phyloP scores from a whole-genome alignment of 2,797 vertebrate species.

The Manis javanica region DNA sequence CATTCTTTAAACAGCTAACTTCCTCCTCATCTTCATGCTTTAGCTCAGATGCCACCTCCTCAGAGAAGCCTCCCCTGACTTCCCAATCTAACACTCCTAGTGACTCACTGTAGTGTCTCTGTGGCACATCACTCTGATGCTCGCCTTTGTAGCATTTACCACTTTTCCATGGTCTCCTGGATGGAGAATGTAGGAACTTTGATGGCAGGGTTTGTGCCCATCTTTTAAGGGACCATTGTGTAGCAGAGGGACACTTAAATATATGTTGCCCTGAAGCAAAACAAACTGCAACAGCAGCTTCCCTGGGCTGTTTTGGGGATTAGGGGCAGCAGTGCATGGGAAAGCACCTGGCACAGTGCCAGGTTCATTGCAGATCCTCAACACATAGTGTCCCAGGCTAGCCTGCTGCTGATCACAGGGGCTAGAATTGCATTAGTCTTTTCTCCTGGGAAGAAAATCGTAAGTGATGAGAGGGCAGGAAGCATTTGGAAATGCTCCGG shows the following conservation, averaged over 20 bases:
- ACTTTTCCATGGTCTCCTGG: neutral
- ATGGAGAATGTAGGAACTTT: neutral
- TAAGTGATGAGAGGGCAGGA: neutral
- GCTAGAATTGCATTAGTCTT: neutral
- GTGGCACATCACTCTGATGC: neutral
- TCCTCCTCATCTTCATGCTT: neutral
- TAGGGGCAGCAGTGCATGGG: rapidly evolving
- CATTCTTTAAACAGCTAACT: neutral
- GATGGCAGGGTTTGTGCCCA: rapidly evolving
- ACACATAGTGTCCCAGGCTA: neutral
- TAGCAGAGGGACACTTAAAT: neutral
- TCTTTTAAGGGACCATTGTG: neutral
- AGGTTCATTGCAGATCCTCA: neutral
- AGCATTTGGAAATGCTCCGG: neutral
- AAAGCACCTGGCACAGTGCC: neutral
- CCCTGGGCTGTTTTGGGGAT: neutral
- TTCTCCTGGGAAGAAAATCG: neutral
- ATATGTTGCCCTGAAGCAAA: neutral
- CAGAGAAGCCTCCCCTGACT: neutral
- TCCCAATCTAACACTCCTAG: neutral
- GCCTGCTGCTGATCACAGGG: neutral
- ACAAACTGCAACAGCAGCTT: neutral
- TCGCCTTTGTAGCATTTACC: neutral
- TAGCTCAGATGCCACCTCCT: neutral
- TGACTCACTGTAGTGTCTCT: neutral